Conservation (phyloP, 1,140 invertebrate species). For the Drosophila varians region DNA sequence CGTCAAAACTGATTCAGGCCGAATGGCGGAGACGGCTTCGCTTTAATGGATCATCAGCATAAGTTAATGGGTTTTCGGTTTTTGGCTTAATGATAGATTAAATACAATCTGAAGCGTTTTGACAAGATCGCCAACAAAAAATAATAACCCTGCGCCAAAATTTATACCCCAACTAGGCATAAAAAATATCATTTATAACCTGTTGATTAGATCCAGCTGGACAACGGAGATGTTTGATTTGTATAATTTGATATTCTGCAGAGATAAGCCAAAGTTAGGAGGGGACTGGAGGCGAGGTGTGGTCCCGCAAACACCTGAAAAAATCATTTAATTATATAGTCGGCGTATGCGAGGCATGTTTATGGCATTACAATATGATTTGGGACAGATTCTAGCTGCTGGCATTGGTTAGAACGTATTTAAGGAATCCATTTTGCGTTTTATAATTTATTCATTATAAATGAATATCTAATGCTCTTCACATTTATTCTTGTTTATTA, state of each 20-base stretch:
- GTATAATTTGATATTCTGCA: constrained; percentile 36
- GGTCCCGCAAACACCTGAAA: constrained; percentile 24
- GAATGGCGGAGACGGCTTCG: constrained; percentile 46
- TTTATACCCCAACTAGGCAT: background rate
- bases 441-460: constrained; percentile 20
- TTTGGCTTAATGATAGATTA: constrained; percentile 66
- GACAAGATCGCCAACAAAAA: constrained; percentile 39
- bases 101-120: constrained; percentile 61
- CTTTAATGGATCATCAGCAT: constrained; percentile 76
- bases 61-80: constrained; percentile 63
- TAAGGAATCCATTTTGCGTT: background rate
- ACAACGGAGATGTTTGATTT: constrained; percentile 10
- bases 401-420: constrained; percentile 18
- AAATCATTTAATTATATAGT: constrained; percentile 67
- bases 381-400: constrained; percentile 50
- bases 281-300: constrained; percentile 25
- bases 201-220: constrained; percentile 34
- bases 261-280: constrained; percentile 39
- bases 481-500: background rate
- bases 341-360: constrained; percentile 37
- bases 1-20: constrained; percentile 52
- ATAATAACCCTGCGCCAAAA: constrained; percentile 33
- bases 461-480: constrained; percentile 9
- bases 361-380: constrained; percentile 61
- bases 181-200: constrained; percentile 50